Base-by-base conservation (phyloP, 2,113 vertebrate species). In the Corydoras maculifer region DNA sequence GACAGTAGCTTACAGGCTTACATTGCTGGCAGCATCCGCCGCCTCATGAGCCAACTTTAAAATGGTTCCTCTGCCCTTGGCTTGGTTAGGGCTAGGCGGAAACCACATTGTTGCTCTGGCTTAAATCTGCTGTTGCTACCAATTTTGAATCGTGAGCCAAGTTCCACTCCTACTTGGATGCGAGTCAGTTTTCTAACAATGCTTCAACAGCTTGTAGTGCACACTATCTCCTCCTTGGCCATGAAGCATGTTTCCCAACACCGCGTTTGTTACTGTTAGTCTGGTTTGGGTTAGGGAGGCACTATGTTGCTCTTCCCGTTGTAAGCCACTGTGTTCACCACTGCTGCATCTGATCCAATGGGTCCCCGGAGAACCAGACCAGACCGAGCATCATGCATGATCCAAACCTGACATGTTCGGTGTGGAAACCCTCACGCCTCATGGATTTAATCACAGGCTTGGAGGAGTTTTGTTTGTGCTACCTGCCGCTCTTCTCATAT, bases 401-500 rank as follows among this genome's bases (percentile, higher is more conserved):
- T 68, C 72, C 72, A 74, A 49, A 58, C 50, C 58, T 70, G 54
- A 63, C 69, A 62, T 30, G 60, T 48, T 54, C 49, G 69, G 69
- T 70, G 60, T 58, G 54, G 64, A 66, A 70, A 66, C 53, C 71
- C 35, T 71, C 25, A 70, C 59, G 59, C 25, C 62, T 70, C 74
- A 65, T 57, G 59, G 71, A 51, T 25, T 49, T 72, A 85, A 87
- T 85, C 69, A 84, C 80, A 82, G 58, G 6, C 79, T 78, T 78
- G 60, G 79, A 77, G 81, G 75, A 77, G 80, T 78, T 85, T 69
- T 87, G 84, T 87, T 90, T 89, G 86, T 83, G 83, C 74, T 87
- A 87, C 86, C 87, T 88, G 85, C 85, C 84, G 85, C 79, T 84
- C 82, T 86, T 83, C 83, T 84, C 82, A 58, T 78, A 74, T 79